Evolutionary conservation across 2,113 vertebrate genomes (phyloP).

Genomic region (Bombycilla garrulus): DNA sequence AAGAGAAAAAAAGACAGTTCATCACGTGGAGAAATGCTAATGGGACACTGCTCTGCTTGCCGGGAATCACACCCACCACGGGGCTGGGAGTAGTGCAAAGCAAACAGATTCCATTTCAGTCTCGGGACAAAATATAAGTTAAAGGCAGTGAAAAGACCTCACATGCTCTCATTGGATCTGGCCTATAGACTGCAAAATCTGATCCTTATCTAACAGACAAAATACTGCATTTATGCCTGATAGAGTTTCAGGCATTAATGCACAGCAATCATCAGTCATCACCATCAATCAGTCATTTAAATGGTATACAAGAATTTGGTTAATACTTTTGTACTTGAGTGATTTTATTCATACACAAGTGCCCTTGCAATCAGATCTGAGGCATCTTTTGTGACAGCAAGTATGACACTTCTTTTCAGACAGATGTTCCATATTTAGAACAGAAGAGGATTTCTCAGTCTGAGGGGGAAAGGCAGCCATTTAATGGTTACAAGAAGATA

Average conservation of each 20-base stretch:
- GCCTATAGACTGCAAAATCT: not conserved
- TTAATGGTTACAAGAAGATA: not conserved
- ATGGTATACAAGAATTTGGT: conserved; percentile 1
- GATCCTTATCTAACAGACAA: not conserved
- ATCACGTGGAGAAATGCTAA: not conserved
- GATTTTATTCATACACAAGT: conserved; percentile 50
- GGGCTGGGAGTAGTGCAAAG: not conserved
- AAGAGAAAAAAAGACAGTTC: not conserved
- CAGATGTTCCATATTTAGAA: conserved; percentile 24
- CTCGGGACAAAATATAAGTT: not conserved
- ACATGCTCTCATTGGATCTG: not conserved
- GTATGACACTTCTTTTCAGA: conserved; percentile 3
- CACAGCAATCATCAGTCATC: conserved; percentile 25
- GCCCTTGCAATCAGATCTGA: conserved; percentile 55
- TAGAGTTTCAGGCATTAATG: not conserved
- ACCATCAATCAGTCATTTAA: conserved; percentile 44
- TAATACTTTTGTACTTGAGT: conserved; percentile 38
- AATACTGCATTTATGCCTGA: not conserved
- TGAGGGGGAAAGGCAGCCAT: not conserved
- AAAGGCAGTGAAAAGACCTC: not conserved
- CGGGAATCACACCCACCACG: accelerated
- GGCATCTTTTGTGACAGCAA: not conserved
- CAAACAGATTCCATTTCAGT: not conserved
- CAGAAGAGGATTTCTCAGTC: not conserved
- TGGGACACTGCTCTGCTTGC: not conserved